phyloP scores from a whole-genome alignment of 2,113 vertebrate genomes.

The Seriola dumerili region DNA sequence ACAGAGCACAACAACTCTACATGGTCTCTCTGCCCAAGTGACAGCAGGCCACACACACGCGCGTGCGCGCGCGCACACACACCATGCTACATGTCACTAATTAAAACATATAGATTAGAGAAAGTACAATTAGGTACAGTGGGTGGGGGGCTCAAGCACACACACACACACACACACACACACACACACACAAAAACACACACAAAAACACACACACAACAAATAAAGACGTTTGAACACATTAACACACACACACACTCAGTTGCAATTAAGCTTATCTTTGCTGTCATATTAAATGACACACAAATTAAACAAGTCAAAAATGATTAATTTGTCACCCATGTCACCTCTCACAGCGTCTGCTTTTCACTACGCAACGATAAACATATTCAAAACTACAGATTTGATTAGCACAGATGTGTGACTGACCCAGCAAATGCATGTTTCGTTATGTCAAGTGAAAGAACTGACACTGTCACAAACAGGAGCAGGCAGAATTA shows the following conservation, averaged over 20 bases:
- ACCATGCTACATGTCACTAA: slow-evolving; percentile 55
- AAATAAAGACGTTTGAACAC: neutral
- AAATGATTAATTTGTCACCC: neutral
- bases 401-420: neutral
- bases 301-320: slow-evolving; percentile 15
- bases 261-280: slow-evolving; percentile 22
- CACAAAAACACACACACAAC: slow-evolving; percentile 22
- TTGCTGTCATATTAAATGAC: slow-evolving; percentile 13
- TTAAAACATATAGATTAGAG: slow-evolving; percentile 73
- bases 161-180: neutral
- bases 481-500: neutral
- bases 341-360: neutral
- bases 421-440: neutral
- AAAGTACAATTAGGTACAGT: slow-evolving; percentile 44
- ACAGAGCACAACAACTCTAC: slow-evolving; percentile 71
- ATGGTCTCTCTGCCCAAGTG: slow-evolving; percentile 63
- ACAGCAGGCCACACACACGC: slow-evolving; percentile 46
- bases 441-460: neutral
- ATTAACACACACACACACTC: neutral
- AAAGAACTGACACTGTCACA: neutral
- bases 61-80: slow-evolving; percentile 12
- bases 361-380: neutral
- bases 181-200: slow-evolving; percentile 6
- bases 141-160: neutral
- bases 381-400: neutral